These are phyloP conservation scores for Drosophila affinis DNA, from an alignment of 2,888 invertebrate genomes.

Conservation along the genomic window DNA sequence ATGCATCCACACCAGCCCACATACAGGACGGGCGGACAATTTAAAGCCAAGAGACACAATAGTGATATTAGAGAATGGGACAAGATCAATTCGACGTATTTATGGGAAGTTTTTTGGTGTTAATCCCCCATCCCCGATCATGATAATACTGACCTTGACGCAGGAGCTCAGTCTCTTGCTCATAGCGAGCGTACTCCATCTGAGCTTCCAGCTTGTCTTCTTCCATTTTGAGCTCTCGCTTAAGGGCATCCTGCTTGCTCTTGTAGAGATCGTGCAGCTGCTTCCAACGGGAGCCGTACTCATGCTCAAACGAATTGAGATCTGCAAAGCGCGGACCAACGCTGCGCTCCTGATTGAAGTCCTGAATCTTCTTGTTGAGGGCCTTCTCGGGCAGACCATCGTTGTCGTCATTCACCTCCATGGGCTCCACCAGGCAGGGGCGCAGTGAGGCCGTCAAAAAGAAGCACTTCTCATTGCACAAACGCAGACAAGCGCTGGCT, in stretches of 20 bases:
- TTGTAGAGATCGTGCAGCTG: conserved; percentile 96
- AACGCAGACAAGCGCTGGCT: conserved; percentile 93
- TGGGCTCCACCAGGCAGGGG: conserved; percentile 95
- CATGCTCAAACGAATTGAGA: conserved; percentile 94
- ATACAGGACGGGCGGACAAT: background rate
- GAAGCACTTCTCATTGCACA: conserved; percentile 96
- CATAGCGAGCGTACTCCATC: conserved; percentile 98
- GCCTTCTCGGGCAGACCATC: conserved; percentile 95
- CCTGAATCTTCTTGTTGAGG: conserved; percentile 91
- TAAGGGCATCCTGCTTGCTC: conserved; percentile 94
- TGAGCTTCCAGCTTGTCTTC: conserved; percentile 97
- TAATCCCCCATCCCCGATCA: background rate
- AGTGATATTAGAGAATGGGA: background rate
- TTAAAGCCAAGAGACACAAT: too few species aligned
- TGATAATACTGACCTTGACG: conserved; percentile 88
- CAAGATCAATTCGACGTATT: background rate
- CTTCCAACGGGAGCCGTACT: conserved; percentile 98
- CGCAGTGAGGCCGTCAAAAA: conserved; percentile 94
- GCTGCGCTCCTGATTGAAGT: conserved; percentile 92
- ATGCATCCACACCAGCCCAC: background rate
- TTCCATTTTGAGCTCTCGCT: conserved; percentile 94
- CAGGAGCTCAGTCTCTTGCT: conserved; percentile 97
- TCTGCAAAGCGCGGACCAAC: conserved; percentile 95
- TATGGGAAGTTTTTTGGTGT: background rate
- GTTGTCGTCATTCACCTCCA: conserved; percentile 95